Evolutionary conservation across 2,113 vertebrate species (phyloP), one percentile per base, ranked within the genome.

Genomic region (Bungarus multicinctus): DNA sequence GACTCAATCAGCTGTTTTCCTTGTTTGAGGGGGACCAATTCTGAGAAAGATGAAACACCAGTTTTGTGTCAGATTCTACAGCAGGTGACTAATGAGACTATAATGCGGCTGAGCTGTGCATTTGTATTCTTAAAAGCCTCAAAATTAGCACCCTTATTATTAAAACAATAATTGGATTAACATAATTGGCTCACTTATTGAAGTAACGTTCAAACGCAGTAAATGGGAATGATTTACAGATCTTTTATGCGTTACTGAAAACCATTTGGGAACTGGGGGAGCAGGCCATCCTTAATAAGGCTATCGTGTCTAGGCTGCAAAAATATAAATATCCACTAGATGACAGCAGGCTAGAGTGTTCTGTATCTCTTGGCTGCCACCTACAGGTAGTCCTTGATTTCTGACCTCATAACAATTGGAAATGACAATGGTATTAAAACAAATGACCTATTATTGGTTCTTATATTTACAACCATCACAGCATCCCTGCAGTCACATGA

Each of bases 81-180:
- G 91, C 57, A 91, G 94, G 94, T 86, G 39, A 93, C 93, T 95
- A 94, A 94, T n/a, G 53, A 95, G 93, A 95, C 94, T 1, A 11
- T 81, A 92, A 85, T 18, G 92, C 93, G 95, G 93, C 94, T 11
- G 54, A 96, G 91, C 89, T 87, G 74, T 88, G 60, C 90, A 58
- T 93, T 92, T 94, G 74, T 94, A 94, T 94, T 94, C 95, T 93
- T 94, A 81, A 88, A 96, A 96, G 92, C 45, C 88, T 92, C 91
- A 95, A 50, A 94, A 96, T 96, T 94, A 97, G 50, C 90, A 64
- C 43, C 7, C 89, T 96, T 97, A 97, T 96, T 93, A 97, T 95
- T 94, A 89, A 45, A 95, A 95, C 93, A 97, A 95, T 94, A 93
- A 95, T 95, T 86, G 18, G 88, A 94, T 96, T 96, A 95, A 60